Evolutionary conservation across 2,888 invertebrate species (phyloP), one percentile per base, ranked within the genome.

Genomic region (Acrobasis repandana): DNA sequence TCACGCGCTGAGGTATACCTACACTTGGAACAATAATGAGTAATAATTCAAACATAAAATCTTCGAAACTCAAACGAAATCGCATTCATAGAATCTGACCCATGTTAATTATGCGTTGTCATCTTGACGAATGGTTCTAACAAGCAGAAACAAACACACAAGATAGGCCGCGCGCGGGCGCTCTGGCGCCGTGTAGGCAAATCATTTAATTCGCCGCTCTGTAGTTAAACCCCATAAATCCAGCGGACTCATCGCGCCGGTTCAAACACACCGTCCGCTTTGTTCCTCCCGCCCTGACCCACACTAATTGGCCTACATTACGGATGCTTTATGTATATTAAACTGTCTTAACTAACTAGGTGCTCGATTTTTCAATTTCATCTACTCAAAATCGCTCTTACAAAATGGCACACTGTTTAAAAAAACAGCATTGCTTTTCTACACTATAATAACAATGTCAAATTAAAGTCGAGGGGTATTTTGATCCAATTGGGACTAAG

Each of bases 151-250:
- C 43, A 72, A 73, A 73, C 72, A 73, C 79, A 84, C 84, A 83
- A 83, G 85, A 83, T 82, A 81, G 63, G 28, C 47, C 48, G 61
- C 47, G 46, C 52, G 62, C 61, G 60, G 70, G 65, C 69, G 65
- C 67, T 60, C 61, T 60, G 70, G 65, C 69, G 65, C 67, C 61
- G 72, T 75, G 83, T 89, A 90, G 82, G 90, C 90, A 90, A 90
- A 90, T 90, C 80, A 81, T 88, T 89, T 90, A 89, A 90, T 89
- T 89, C 43, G 28, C 28, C 28, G 28, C 83, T 82, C 89, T 89
- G 82, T 90, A 85, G 83, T 91, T 90, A 90, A 71, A 66, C 77
- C 75, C 83, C 84, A 88, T 90, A 90, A 91, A 91, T 91, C 90
- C 88, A 86, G 75, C 73, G 77, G 76, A 73, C 77, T 84, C 79